Evolutionary conservation across 2,113 vertebrate genomes (phyloP).

Genomic region (Riparia riparia): DNA sequence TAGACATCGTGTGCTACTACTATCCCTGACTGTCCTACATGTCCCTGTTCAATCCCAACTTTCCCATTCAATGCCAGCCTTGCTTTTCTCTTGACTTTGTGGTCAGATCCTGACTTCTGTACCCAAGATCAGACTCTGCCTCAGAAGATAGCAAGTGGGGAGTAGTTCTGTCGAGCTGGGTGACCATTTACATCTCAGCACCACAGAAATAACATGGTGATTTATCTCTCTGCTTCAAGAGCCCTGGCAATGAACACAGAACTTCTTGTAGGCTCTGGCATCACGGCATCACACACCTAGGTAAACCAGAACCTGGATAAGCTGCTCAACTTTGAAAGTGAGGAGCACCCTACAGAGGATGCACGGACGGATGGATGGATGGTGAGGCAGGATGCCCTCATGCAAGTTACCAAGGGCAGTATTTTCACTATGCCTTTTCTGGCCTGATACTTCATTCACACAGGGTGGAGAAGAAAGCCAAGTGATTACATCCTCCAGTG

Average conservation of each 20-base stretch:
- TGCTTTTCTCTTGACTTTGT: background rate
- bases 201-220: accelerated
- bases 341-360: background rate
- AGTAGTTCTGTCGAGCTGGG: background rate
- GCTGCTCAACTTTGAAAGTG: background rate
- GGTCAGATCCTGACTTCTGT: background rate
- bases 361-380: background rate
- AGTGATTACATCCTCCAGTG: background rate
- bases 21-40: background rate
- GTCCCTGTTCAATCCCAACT: background rate
- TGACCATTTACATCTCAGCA: background rate
- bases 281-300: background rate
- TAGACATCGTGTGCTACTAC: background rate
- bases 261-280: background rate
- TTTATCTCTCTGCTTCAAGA: background rate
- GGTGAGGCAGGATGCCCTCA: background rate
- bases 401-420: background rate
- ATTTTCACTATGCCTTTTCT: background rate
- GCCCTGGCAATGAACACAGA: background rate
- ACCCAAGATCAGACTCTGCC: background rate
- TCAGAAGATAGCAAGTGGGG: background rate
- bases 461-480: background rate
- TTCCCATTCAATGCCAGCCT: accelerated
- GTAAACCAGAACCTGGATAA: background rate
- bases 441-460: background rate